A percentile compares a stretch with the other conserved stretches of the same genome.
These are phyloP conservation scores for Lasius fuliginosus DNA, from an alignment of 2,888 invertebrate species.

Conservation along the genomic window DNA sequence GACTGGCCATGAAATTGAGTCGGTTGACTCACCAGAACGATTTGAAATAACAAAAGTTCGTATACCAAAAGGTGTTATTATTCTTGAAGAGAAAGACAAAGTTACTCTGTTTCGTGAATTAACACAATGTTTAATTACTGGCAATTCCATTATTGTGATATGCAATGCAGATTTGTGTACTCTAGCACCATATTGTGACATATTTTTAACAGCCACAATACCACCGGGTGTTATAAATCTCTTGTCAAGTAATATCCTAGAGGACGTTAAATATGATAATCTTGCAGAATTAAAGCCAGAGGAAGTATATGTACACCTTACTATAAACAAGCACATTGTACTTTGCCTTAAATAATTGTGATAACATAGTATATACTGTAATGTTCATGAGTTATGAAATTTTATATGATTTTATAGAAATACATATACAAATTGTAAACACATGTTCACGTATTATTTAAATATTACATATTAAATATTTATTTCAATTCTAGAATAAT, in stretches of 20 bases:
- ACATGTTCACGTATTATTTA: not conserved
- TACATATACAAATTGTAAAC: not conserved
- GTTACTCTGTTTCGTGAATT: not conserved
- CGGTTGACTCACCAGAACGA: not conserved
- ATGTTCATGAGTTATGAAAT: not conserved
- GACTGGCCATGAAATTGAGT: not conserved
- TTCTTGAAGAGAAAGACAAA: conserved; percentile 10
- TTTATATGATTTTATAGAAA: not conserved
- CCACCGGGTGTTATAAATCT: conserved; percentile 20
- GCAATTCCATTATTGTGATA: not conserved
- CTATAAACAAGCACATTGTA: not conserved
- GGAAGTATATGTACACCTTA: not conserved
- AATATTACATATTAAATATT: not conserved
- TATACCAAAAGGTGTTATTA: not conserved
- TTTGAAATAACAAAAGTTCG: conserved; percentile 24
- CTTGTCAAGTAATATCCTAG: not conserved
- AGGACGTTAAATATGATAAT: not conserved
- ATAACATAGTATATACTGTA: not conserved
- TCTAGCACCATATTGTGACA: not conserved
- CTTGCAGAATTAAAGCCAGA: not conserved
- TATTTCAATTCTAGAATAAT: not conserved
- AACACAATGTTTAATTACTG: not conserved
- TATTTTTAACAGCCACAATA: conserved; percentile 5
- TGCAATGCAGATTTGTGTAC: not conserved
- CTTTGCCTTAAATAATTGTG: not conserved